These are phyloP conservation scores for Platyrinchus mystaceus DNA, from an alignment of 2,797 vertebrate genomes.

Conservation along the genomic window DNA sequence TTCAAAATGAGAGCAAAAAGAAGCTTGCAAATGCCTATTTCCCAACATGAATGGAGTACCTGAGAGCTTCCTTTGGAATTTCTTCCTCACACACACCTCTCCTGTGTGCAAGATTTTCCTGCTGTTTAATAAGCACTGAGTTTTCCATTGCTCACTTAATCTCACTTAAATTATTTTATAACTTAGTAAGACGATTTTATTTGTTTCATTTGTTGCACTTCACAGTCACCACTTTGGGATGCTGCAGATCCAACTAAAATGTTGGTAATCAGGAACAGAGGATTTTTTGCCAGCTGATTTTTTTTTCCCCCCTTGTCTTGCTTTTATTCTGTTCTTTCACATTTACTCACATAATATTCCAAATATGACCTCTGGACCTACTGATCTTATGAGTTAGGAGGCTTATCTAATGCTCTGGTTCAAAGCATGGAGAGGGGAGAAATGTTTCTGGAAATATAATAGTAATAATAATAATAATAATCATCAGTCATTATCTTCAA, in stretches of 20 bases:
- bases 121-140: not conserved
- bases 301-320: no score
- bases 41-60: not conserved
- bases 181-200: not conserved
- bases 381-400: not conserved
- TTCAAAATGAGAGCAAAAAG: not conserved
- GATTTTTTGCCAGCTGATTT: not conserved
- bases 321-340: no score
- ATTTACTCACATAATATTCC: not conserved
- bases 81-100: not conserved
- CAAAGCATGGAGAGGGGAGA: not conserved
- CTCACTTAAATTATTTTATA: not conserved
- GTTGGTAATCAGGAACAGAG: not conserved
- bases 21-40: not conserved
- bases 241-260: not conserved
- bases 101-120: not conserved
- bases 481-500: not conserved
- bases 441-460: not conserved
- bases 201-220: not conserved
- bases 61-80: not conserved
- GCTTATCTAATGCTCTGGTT: not conserved
- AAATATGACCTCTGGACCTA: not conserved
- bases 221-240: not conserved
- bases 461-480: not conserved
- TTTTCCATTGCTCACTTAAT: not conserved